A percentile compares a stretch with the other conserved stretches of the same genome.
Conservation (phyloP, 2,113 vertebrate species). For the Brachypteracias leptosomus region DNA sequence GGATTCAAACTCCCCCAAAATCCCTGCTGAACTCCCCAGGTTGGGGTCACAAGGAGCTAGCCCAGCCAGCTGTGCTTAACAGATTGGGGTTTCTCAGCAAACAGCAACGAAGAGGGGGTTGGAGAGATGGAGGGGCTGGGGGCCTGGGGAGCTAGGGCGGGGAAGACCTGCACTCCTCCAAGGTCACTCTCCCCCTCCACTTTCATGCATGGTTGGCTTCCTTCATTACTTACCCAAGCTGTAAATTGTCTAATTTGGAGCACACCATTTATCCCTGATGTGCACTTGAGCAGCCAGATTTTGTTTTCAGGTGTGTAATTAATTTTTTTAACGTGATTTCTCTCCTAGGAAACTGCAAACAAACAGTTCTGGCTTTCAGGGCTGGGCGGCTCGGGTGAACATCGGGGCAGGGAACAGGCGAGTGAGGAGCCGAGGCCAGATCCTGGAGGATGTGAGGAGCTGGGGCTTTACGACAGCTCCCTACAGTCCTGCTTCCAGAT, state of each 20-base stretch:
- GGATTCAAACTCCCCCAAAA: not conserved
- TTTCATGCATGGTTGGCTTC: not conserved
- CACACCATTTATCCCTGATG: slow-evolving; percentile 69
- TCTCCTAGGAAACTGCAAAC: slow-evolving; percentile 69
- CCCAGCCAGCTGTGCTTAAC: not conserved
- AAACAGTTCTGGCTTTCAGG: slow-evolving; percentile 44
- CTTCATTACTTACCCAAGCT: slow-evolving; percentile 62
- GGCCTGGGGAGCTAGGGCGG: rapidly evolving
- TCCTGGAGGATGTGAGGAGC: not conserved
- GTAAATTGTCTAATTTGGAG: slow-evolving; percentile 65
- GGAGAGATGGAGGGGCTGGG: not conserved
- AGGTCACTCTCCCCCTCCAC: not conserved
- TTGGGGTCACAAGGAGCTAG: not conserved
- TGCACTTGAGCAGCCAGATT: slow-evolving; percentile 67
- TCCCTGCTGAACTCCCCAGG: not conserved
- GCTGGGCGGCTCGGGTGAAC: not conserved
- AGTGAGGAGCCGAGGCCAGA: not conserved
- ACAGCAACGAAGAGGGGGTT: not conserved
- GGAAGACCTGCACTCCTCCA: not conserved
- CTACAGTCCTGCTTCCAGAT: not conserved
- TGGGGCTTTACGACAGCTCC: not conserved
- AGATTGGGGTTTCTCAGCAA: not conserved
- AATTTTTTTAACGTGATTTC: slow-evolving; percentile 70
- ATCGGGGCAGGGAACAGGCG: not conserved
- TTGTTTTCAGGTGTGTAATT: slow-evolving; percentile 76